Conservation (phyloP, 2,797 vertebrate genomes). For the Rhabdophis nuchalis region DNA sequence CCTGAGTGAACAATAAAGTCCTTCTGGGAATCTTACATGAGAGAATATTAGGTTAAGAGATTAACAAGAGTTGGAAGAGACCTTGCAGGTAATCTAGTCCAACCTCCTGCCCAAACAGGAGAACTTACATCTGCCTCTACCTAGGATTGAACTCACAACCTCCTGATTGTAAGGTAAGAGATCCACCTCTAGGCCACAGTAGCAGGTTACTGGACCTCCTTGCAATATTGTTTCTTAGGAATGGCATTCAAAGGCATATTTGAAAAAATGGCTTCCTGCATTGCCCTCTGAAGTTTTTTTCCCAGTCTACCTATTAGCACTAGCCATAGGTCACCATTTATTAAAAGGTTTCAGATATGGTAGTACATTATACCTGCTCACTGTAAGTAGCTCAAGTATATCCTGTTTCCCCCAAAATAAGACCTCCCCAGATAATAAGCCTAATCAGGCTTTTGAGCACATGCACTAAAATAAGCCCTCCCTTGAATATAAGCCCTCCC, state of each 20-base stretch:
- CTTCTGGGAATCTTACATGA: neutral
- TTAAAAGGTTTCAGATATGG: neutral
- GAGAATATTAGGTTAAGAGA: neutral
- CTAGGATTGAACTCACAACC: too few species aligned
- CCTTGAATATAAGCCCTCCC: too few species aligned
- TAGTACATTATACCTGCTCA: neutral
- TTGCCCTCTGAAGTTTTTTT: neutral
- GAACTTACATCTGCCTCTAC: too few species aligned
- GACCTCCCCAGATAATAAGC: too few species aligned
- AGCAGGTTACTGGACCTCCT: neutral
- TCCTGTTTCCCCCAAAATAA: too few species aligned
- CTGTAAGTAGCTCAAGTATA: neutral
- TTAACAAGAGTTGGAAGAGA: too few species aligned
- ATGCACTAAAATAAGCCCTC: too few species aligned
- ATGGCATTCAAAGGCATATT: neutral
- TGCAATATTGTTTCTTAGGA: neutral
- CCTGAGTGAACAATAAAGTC: neutral
- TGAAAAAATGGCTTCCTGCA: neutral
- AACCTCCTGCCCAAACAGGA: too few species aligned
- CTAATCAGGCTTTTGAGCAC: too few species aligned
- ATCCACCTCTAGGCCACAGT: too few species aligned
- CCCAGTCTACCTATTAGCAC: neutral
- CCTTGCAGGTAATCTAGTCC: too few species aligned
- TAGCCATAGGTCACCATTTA: neutral
- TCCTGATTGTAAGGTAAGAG: too few species aligned